phyloP scores from a whole-genome alignment of 1,140 invertebrate genomes.

The Vanessa tameamea region DNA sequence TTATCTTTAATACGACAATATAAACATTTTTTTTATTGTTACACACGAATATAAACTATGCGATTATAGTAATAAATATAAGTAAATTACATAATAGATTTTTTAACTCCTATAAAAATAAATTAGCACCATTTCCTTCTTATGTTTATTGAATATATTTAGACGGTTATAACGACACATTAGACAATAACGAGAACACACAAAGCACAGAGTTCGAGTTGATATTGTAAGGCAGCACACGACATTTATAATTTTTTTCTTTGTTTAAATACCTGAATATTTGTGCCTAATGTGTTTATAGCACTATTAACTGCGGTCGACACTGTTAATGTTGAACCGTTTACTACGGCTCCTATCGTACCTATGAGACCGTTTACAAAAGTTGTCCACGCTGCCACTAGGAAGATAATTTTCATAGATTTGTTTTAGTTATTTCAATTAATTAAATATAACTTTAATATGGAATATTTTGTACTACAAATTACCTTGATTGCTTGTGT shows the following conservation, averaged over 20 bases:
- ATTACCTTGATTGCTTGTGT: slow-evolving; percentile 28
- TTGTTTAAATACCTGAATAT: slow-evolving; percentile 60
- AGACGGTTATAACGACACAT: not conserved
- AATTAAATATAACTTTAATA: not conserved
- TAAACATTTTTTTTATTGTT: too few species aligned
- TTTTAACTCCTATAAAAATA: not conserved
- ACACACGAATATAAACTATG: too few species aligned
- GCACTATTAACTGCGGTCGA: slow-evolving; percentile 64
- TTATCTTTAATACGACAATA: too few species aligned
- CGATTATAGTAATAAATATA: too few species aligned
- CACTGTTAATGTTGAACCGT: slow-evolving; percentile 53
- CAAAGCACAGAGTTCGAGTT: slow-evolving; percentile 15
- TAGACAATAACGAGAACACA: not conserved
- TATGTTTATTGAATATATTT: not conserved
- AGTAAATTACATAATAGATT: too few species aligned
- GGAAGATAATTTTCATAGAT: slow-evolving; percentile 26
- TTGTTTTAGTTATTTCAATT: not conserved
- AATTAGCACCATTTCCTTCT: too few species aligned
- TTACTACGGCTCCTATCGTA: slow-evolving; percentile 63
- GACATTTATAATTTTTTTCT: slow-evolving; percentile 18
- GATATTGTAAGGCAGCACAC: slow-evolving; percentile 6
- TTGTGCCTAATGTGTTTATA: slow-evolving; percentile 69
- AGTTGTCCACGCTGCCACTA: slow-evolving; percentile 60
- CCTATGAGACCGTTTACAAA: slow-evolving; percentile 67
- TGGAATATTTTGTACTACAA: not conserved